Conservation (phyloP, 2,888 invertebrate species). For the Dolichopus griseipennis region DNA sequence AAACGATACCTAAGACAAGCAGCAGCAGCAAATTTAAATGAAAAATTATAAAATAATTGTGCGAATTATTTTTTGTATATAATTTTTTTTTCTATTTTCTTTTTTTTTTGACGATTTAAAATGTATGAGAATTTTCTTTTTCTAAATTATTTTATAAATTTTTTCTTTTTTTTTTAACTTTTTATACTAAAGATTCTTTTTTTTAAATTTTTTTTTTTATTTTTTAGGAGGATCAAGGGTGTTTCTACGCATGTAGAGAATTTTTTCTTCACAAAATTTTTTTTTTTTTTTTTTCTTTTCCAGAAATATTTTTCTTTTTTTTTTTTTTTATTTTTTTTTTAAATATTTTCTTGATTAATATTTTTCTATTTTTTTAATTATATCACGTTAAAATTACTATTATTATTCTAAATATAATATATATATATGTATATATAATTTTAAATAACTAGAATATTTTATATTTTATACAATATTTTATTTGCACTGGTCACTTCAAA, state of each 20-base stretch:
- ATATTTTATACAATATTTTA: background rate
- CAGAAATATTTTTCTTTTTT: constrained; percentile 1
- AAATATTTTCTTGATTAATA: background rate
- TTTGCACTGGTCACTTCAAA: background rate
- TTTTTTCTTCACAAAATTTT: background rate
- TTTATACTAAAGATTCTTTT: background rate
- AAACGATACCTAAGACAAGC: too few species aligned
- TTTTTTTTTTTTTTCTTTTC: background rate
- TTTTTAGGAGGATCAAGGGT: background rate
- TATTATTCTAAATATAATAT: background rate
- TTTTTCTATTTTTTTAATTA: constrained; percentile 1
- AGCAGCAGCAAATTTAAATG: background rate
- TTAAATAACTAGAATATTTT: background rate
- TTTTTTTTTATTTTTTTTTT: background rate
- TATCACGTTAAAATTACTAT: background rate
- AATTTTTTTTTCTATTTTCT: too few species aligned
- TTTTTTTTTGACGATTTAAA: background rate
- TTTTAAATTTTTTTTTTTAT: background rate
- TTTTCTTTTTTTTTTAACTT: background rate
- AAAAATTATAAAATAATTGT: background rate
- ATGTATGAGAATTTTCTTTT: background rate
- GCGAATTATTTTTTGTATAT: too few species aligned
- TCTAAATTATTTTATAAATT: too few species aligned
- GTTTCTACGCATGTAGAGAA: constrained; percentile 6
- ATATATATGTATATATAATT: too few species aligned